phyloP scores from a whole-genome alignment of 1,140 invertebrate genomes.

The Zaprionus davidi region DNA sequence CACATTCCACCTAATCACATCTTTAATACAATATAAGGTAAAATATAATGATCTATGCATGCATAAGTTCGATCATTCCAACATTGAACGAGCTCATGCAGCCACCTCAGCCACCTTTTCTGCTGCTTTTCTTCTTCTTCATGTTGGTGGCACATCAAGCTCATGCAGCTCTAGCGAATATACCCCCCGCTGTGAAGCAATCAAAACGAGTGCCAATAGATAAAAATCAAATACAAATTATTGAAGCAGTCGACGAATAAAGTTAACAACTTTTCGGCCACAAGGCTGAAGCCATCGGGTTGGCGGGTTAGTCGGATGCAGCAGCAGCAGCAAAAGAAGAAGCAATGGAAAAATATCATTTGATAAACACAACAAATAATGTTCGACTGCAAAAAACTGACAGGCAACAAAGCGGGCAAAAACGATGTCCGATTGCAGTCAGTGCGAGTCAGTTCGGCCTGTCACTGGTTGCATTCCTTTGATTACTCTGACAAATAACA shows the following conservation, averaged over 20 bases:
- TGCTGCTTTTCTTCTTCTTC: neutral
- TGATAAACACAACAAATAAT: conserved; percentile 49
- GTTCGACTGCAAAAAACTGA: conserved; percentile 42
- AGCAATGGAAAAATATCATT: conserved; percentile 28
- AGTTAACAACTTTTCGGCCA: conserved; percentile 41
- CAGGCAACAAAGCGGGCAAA: conserved; percentile 44
- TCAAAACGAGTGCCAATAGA: conserved; percentile 35
- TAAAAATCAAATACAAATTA: conserved; percentile 45
- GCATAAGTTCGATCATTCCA: neutral
- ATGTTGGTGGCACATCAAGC: neutral
- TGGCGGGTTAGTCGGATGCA: conserved; percentile 17
- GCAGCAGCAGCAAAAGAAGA: neutral
- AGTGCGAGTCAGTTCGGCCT: conserved; percentile 3
- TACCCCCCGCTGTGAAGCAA: conserved; percentile 10
- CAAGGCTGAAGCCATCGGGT: conserved; percentile 32
- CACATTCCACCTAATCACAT: neutral
- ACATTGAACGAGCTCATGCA: neutral
- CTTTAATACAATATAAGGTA: neutral
- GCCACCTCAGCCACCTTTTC: neutral
- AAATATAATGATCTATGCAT: neutral
- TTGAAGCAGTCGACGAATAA: conserved; percentile 27
- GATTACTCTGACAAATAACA: conserved; percentile 58
- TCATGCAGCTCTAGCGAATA: conserved; percentile 2
- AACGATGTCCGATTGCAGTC: neutral
- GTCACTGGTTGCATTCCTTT: conserved; percentile 44